Evolutionary conservation across 2,888 invertebrate genomes (phyloP), one percentile per base, ranked within the genome.

Genomic region (Onthophagus sagittarius): DNA sequence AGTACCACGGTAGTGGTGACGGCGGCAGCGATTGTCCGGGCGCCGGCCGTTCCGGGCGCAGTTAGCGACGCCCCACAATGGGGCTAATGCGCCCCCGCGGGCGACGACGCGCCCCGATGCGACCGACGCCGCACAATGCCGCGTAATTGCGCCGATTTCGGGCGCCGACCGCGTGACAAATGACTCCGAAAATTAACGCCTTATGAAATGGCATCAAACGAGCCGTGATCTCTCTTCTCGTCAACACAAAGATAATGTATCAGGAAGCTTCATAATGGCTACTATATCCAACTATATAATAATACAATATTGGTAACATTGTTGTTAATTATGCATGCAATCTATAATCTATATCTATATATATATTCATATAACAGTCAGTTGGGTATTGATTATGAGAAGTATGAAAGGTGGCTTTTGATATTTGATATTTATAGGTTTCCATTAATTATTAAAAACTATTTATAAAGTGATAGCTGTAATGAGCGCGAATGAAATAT

Each of bases 81-180:
- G 81, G 74, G 79, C 81, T 82, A 82, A 82, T 82, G 81, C 78
- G 77, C 77, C 76, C 77, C 23, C 23, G 23, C 76, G 78, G 79
- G 78, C 78, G 78, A 78, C 77, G 78, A 76, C 78, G 78, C 78
- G 78, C 78, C 78, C 77, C 77, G 78, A 76, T 78, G 78, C 78
- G 78, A 78, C 78, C 77, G 78, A 77, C 77, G 74, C 71, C 74
- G 77, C 78, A 82, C 81, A 82, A 82, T 82, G 77, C 80, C 78
- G 78, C 79, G 81, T 82, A 82, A 82, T 82, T 82, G 81, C 81
- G 78, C 77, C 79, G 81, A 81, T 81, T 67, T 80, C 79, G 79
- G 77, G 78, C 78, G 76, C 78, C 75, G 76, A 77, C 76, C 77
- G 73, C 78, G 76, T 77, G 79, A 80, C 79, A 80, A 80, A 80